Conservation (phyloP, 1,140 invertebrate genomes). For the Hyposmocoma kahamanoa region DNA sequence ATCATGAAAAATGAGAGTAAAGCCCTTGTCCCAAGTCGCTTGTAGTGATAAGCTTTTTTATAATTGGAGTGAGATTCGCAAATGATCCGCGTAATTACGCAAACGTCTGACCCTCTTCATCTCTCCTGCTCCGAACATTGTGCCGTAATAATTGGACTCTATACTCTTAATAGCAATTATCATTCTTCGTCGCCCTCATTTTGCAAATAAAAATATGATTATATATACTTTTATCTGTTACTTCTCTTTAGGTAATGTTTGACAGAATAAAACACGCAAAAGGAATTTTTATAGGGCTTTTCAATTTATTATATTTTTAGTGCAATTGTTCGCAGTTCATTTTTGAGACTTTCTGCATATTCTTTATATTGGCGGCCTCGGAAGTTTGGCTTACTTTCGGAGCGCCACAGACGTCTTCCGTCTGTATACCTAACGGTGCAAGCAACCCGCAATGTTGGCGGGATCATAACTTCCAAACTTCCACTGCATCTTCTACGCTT, state of each 20-base stretch:
- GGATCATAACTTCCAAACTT: constrained; percentile 41
- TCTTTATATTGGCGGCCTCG: too few species aligned
- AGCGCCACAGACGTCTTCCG: constrained; percentile 11
- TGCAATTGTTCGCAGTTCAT: too few species aligned
- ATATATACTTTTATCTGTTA: too few species aligned
- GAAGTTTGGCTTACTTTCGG: constrained; percentile 30
- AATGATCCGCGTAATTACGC: constrained; percentile 69
- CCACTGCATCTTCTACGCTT: constrained; percentile 5
- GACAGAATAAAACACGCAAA: too few species aligned
- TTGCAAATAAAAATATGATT: background rate
- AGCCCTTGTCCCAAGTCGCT: constrained; percentile 31
- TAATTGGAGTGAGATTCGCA: constrained; percentile 60
- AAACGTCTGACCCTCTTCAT: constrained; percentile 69
- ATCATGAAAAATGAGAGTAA: constrained; percentile 27
- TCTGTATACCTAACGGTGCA: constrained; percentile 19
- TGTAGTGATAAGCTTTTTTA: constrained; percentile 57
- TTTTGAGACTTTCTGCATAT: too few species aligned
- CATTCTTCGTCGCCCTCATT: background rate
- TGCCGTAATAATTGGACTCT: constrained; percentile 34
- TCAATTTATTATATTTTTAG: too few species aligned
- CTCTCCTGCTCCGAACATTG: constrained; percentile 32
- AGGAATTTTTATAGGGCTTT: too few species aligned
- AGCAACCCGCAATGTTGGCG: constrained; percentile 34
- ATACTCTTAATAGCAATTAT: constrained; percentile 2
- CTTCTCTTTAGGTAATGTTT: too few species aligned